phyloP scores from a whole-genome alignment of 2,113 vertebrate species.

The Lamprotornis superbus region DNA sequence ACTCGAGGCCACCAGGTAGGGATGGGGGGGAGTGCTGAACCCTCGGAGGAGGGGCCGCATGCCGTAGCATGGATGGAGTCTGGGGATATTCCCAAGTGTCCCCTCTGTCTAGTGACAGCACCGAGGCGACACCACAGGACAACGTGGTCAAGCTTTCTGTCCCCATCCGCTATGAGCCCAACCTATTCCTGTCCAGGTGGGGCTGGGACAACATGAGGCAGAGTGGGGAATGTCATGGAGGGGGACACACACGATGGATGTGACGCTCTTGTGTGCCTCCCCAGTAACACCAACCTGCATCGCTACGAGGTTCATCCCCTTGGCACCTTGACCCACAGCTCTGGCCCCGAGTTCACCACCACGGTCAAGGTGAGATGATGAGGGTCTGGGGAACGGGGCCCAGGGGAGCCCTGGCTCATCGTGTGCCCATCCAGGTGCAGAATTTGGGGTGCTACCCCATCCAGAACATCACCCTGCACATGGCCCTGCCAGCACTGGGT shows the following conservation, averaged over 20 bases:
- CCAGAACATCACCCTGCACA: constrained; percentile 76
- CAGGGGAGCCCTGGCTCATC: neutral
- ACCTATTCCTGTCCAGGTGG: constrained; percentile 87
- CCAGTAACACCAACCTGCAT: constrained; percentile 85
- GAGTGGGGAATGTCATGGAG: fast-evolving
- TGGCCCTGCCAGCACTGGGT: constrained; percentile 83
- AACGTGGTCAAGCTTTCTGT: constrained; percentile 78
- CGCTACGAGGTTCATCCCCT: constrained; percentile 89
- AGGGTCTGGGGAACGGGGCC: fast-evolving
- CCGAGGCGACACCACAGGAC: constrained; percentile 80
- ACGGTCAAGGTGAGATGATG: constrained; percentile 77
- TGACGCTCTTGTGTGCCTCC: neutral
- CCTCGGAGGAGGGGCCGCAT: neutral
- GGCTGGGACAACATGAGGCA: neutral
- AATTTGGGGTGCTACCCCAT: constrained; percentile 87
- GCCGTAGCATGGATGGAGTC: too few relatives aligned
- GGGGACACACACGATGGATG: neutral
- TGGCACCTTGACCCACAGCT: constrained; percentile 74
- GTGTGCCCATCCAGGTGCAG: constrained; percentile 76
- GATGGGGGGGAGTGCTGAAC: neutral
- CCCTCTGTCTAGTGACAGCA: constrained; percentile 77
- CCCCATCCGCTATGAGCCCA: constrained; percentile 85
- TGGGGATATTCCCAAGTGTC: neutral
- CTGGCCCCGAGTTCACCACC: constrained; percentile 87
- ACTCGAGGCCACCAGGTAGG: constrained; percentile 82